Base-by-base conservation (phyloP, 2,888 invertebrate species). In the Automeris io region DNA sequence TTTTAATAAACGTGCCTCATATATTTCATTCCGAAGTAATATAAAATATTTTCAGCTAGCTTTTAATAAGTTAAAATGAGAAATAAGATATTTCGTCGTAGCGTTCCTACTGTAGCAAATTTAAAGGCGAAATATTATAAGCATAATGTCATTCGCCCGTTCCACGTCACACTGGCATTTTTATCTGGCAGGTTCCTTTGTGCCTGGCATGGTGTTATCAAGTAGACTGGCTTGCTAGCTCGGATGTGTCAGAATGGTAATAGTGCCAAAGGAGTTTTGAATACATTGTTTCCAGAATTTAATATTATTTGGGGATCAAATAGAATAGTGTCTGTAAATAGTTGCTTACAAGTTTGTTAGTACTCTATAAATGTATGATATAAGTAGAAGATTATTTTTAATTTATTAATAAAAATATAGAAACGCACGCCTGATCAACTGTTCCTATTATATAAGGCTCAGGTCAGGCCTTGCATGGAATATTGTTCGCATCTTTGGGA, bases 61-160 rank as follows among this genome's bases (percentile, higher is more conserved):
- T 51, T 44, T 47, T 57, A 52, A 57, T 57, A 48, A 56, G 59
- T 51, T 53, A 62, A 51, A 65, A 59, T 54, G 42, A 39, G 47
- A 55, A 49, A 58, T 51, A 54, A 57, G 54, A 58, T 51, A 44
- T 43, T 49, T 54, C 39, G 49, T 45, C 37, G 39, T 36, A 38
- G 41, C 43, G 44, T 34, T 39, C 49, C 54, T 47, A 52, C 53
- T 45, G 52, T 49, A 53, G 54, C 50, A 64, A 70, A 65, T 67
- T 62, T 62, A 70, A 70, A 65, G 46, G 55, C 47, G 57, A 47
- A 65, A 67, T 66, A 61, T 61, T 59, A 61, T 56, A 54, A 58
- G 47, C 54, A 54, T 52, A 51, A 45, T 48, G 50, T 46, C 37
- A 43, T 26, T 11, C 33, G 33, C 22, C 34, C 24, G 49, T 50